Evolutionary conservation across 2,888 invertebrate species (phyloP).

Genomic region (Pterobdella sp.): DNA sequence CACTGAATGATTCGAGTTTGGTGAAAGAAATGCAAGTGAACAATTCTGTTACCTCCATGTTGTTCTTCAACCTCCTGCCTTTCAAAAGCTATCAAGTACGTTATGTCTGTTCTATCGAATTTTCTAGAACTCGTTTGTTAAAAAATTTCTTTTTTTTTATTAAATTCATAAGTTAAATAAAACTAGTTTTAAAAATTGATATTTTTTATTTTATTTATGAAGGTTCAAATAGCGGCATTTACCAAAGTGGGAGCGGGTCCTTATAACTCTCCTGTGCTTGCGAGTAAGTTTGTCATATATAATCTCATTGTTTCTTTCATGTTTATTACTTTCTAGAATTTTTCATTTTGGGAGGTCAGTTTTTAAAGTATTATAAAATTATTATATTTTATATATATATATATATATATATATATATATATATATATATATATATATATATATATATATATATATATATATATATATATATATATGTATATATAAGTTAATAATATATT

Average conservation of each 20-base stretch:
- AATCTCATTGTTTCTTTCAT: too few relatives aligned
- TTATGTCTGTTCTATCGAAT: background rate
- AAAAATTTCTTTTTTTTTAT: background rate
- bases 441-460: too few relatives aligned
- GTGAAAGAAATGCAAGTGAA: conserved; percentile 23
- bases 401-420: too few relatives aligned
- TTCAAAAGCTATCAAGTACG: background rate
- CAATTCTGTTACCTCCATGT: conserved; percentile 7
- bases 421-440: too few relatives aligned
- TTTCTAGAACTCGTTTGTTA: background rate
- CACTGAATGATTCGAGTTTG: background rate
- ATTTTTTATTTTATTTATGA: background rate
- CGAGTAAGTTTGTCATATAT: background rate
- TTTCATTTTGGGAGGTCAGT: too few relatives aligned
- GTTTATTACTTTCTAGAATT: too few relatives aligned
- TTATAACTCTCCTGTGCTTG: background rate
- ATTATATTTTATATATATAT: too few relatives aligned
- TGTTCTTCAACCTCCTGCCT: conserved; percentile 15
- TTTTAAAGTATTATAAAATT: too few relatives aligned
- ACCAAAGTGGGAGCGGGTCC: background rate
- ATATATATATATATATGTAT: too few relatives aligned
- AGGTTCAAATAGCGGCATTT: conserved; percentile 5
- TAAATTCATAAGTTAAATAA: background rate
- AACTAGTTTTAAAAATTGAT: background rate
- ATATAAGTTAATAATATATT: too few relatives aligned